Evolutionary conservation across 2,888 invertebrate species (phyloP), one percentile per base, ranked within the genome.

Genomic region (Tinea pellionella): DNA sequence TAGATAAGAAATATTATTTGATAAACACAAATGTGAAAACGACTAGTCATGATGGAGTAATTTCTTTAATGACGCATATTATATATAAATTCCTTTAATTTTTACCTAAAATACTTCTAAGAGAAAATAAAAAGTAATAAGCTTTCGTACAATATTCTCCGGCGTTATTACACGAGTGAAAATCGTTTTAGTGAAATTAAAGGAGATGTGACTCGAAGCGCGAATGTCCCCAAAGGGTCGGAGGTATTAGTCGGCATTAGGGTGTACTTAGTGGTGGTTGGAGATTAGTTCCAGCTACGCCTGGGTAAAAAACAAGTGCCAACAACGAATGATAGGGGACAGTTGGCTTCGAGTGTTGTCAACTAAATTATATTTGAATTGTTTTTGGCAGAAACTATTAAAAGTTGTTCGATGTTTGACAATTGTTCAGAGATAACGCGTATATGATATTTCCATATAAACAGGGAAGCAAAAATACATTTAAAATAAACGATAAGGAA

Each of bases 281-380:
- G 69, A 78, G 80, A 80, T 82, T 81, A 82, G 71, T 66, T 60
- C 66, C 69, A 71, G 74, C 83, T n/a, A 29, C 15, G 57, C 83
- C 85, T 78, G 71, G 67, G 77, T 81, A 86, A 85, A 86, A 87
- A 87, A 86, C 84, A 85, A 81, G 81, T 74, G 81, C 19, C 55
- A 24, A 55, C 47, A 47, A 15, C 47, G 47, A 37, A 37, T 37
- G 37, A 37, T 37, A 53, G 53, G 53, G 53, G 53, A 51, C 51
- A 51, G 51, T 12, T 53, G 53, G 53, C 24, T 47, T 24, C 53
- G 53, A 53, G 53, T 53, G 53, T 47, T 47, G 47, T 24, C 53
- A 53, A 18, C 53, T 24, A 18, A 53, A 53, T 53, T 53, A 53
- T 53, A 16, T 47, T 47, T 15, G 47, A 6, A 47, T 47, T 47